These are phyloP conservation scores for Phataginus tetradactyla DNA, from an alignment of 2,797 vertebrate species.

Conservation along the genomic window DNA sequence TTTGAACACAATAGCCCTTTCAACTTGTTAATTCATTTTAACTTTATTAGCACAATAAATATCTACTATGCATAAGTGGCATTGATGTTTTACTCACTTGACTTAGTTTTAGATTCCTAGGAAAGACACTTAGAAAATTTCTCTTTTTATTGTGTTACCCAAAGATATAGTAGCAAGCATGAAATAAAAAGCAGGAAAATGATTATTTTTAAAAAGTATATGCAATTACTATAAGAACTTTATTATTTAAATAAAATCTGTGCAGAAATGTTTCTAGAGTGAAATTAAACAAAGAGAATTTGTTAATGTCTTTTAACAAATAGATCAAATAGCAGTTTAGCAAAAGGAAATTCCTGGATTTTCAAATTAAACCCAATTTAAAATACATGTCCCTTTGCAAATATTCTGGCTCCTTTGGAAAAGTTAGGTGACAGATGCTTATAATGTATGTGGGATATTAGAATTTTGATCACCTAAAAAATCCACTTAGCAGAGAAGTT, in stretches of 20 bases:
- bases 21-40: background rate
- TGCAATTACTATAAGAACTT: background rate
- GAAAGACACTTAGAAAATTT: slow-evolving; percentile 31
- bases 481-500: background rate
- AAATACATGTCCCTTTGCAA: slow-evolving; percentile 36
- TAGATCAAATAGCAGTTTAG: slow-evolving; percentile 37
- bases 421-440: slow-evolving; percentile 9
- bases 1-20: background rate
- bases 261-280: slow-evolving; percentile 34
- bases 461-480: slow-evolving; percentile 9
- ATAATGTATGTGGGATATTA: slow-evolving; percentile 20
- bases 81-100: background rate
- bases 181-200: background rate
- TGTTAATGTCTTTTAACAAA: slow-evolving; percentile 25
- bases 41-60: background rate
- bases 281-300: slow-evolving; percentile 33
- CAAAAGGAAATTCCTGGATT: background rate
- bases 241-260: slow-evolving; percentile 8
- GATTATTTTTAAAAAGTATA: background rate
- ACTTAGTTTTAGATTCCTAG: slow-evolving; percentile 13
- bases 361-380: slow-evolving; percentile 19
- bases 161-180: background rate
- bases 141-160: background rate
- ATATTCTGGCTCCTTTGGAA: slow-evolving; percentile 15
- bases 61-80: background rate